These are phyloP conservation scores for Enhydra lutris DNA, from an alignment of 2,113 vertebrate genomes.

Conservation along the genomic window DNA sequence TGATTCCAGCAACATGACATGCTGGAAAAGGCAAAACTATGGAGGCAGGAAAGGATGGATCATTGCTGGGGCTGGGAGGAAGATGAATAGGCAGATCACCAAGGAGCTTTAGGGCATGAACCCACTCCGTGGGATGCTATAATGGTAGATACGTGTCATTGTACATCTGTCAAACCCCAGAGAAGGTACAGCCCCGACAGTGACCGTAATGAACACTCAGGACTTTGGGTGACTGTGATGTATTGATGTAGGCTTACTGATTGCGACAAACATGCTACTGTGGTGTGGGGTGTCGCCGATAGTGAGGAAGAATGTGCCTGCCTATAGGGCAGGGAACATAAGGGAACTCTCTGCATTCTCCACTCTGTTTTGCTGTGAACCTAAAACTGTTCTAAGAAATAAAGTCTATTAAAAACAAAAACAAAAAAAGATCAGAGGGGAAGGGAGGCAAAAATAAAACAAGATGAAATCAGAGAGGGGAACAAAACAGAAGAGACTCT, in stretches of 20 bases:
- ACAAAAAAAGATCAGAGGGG: background rate
- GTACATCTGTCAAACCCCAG: background rate
- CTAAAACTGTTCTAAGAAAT: background rate
- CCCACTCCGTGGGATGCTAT: rapidly evolving
- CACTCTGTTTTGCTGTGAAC: background rate
- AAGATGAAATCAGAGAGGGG: background rate
- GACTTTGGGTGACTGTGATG: rapidly evolving
- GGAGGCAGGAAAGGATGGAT: rapidly evolving
- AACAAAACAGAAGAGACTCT: background rate
- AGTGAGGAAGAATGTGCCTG: background rate
- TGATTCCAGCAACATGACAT: rapidly evolving
- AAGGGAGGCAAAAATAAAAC: background rate
- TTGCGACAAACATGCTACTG: too few species aligned
- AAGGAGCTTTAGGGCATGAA: rapidly evolving
- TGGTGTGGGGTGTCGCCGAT: rapidly evolving
- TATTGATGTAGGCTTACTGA: rapidly evolving
- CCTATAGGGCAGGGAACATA: rapidly evolving
- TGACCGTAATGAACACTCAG: rapidly evolving
- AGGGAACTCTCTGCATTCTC: rapidly evolving
- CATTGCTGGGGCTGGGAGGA: rapidly evolving
- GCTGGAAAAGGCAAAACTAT: background rate
- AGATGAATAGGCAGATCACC: rapidly evolving
- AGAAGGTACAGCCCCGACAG: background rate
- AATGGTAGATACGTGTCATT: rapidly evolving
- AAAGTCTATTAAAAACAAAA: background rate